phyloP scores from a whole-genome alignment of 2,888 invertebrate species.

The Synanthedon myopaeformis region DNA sequence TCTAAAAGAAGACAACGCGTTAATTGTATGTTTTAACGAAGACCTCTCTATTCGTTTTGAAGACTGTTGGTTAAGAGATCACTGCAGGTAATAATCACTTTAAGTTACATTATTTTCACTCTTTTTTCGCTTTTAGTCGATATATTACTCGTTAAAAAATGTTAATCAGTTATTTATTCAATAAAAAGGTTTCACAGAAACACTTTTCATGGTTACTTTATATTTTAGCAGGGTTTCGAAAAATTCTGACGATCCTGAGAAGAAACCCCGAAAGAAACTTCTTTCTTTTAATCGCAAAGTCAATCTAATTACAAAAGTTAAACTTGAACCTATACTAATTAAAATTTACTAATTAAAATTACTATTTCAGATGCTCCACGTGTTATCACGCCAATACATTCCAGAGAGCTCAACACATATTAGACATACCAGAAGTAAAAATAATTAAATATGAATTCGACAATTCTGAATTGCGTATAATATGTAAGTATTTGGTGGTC shows the following conservation, averaged over 20 bases:
- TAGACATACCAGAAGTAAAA: constrained; percentile 63
- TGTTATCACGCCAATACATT: constrained; percentile 72
- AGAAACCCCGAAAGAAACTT: too few relatives aligned
- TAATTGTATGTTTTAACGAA: constrained; percentile 7
- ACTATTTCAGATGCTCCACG: constrained; percentile 52
- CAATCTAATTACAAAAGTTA: neutral
- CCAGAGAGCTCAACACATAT: constrained; percentile 70
- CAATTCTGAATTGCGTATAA: constrained; percentile 41
- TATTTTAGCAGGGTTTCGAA: too few relatives aligned
- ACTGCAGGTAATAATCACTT: constrained; percentile 75
- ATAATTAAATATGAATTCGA: constrained; percentile 32
- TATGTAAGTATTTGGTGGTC: constrained; percentile 39
- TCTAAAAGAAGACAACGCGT: constrained; percentile 26
- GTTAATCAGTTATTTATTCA: too few relatives aligned
- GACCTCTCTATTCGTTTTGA: constrained; percentile 23
- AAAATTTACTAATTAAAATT: neutral
- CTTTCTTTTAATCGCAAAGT: neutral
- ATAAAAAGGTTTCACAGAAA: too few relatives aligned
- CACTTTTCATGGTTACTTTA: too few relatives aligned
- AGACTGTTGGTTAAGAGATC: constrained; percentile 71
- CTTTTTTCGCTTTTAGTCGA: too few relatives aligned
- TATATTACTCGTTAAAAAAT: neutral
- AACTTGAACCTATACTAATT: neutral
- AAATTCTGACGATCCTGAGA: too few relatives aligned
- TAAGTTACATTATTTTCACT: too few relatives aligned